Conservation (phyloP, 1,140 invertebrate genomes). For the Maniola jurtina region DNA sequence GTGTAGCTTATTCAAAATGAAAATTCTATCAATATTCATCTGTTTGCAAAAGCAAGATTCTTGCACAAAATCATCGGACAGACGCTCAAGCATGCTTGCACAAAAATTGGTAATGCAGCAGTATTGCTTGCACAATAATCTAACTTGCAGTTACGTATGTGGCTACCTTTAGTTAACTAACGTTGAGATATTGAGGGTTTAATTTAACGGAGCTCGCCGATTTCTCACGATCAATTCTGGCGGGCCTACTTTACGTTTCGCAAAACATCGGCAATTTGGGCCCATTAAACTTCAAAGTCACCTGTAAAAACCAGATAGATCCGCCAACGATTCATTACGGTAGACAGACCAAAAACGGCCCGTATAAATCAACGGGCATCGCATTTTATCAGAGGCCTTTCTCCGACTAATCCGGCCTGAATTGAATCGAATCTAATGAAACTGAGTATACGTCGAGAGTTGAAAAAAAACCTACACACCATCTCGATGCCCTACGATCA, state of each 20-base stretch:
- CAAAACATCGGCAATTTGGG: slow-evolving; percentile 34
- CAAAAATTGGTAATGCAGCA: too few relatives aligned
- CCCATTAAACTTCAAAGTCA: slow-evolving; percentile 36
- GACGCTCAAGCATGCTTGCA: too few relatives aligned
- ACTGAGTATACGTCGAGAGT: slow-evolving; percentile 51
- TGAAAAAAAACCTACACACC: slow-evolving; percentile 52
- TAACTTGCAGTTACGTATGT: background rate
- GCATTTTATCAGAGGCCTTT: slow-evolving; percentile 69
- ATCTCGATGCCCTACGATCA: slow-evolving; percentile 68
- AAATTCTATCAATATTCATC: too few relatives aligned
- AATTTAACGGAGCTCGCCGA: background rate
- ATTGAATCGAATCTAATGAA: slow-evolving; percentile 76
- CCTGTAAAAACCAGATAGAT: slow-evolving; percentile 54
- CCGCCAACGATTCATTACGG: slow-evolving; percentile 58
- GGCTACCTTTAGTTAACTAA: background rate
- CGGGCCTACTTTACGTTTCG: slow-evolving; percentile 24
- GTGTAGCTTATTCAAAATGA: too few relatives aligned
- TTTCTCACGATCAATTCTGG: slow-evolving; percentile 33
- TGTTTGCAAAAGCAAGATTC: too few relatives aligned
- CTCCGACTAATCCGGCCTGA: slow-evolving; percentile 69
- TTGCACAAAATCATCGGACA: too few relatives aligned
- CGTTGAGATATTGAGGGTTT: slow-evolving; percentile 8
- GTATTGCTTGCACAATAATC: background rate
- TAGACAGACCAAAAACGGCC: slow-evolving; percentile 50
- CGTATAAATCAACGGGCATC: slow-evolving; percentile 69